Evolutionary conservation across 2,888 invertebrate species (phyloP).

Genomic region (Pollenia amentaria): DNA sequence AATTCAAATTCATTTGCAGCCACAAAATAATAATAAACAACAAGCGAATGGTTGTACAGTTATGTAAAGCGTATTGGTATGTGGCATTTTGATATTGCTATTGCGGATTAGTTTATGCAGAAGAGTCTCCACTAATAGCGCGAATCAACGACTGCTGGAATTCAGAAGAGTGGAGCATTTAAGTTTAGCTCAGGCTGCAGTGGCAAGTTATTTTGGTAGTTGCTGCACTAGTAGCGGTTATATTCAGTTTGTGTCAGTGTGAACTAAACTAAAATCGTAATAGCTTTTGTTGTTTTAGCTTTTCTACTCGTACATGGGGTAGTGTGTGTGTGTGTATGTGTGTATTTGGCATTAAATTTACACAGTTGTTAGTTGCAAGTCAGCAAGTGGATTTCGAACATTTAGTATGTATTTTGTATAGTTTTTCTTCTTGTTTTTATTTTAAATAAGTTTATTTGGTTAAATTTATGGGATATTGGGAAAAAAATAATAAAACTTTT

Average conservation of each 20-base stretch:
- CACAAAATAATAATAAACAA: slow-evolving; percentile 75
- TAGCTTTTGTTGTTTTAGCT: slow-evolving; percentile 39
- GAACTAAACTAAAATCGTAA: slow-evolving; percentile 34
- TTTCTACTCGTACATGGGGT: slow-evolving; percentile 8
- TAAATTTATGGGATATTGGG: slow-evolving; percentile 61
- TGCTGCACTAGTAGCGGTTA: slow-evolving; percentile 41
- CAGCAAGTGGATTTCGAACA: slow-evolving; percentile 69
- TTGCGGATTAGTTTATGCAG: slow-evolving; percentile 71
- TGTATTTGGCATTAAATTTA: slow-evolving; percentile 23
- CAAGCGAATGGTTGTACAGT: slow-evolving; percentile 61
- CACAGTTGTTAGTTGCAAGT: slow-evolving; percentile 64
- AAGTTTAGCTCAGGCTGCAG: slow-evolving; percentile 23
- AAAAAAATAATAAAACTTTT: slow-evolving; percentile 54
- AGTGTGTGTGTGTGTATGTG: slow-evolving; percentile 18
- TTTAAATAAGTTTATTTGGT: slow-evolving; percentile 68
- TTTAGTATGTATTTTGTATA: slow-evolving; percentile 32
- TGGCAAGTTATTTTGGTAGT: slow-evolving; percentile 45
- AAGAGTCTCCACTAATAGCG: slow-evolving; percentile 42
- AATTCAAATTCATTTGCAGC: slow-evolving; percentile 74
- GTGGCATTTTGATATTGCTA: slow-evolving; percentile 68
- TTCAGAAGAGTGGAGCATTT: not conserved
- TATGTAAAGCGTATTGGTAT: slow-evolving; percentile 71
- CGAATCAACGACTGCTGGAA: slow-evolving; percentile 1
- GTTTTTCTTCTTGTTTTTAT: slow-evolving; percentile 20
- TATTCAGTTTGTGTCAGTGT: slow-evolving; percentile 44